Conservation (phyloP, 2,113 vertebrate species). For the Lophura nycthemera region DNA sequence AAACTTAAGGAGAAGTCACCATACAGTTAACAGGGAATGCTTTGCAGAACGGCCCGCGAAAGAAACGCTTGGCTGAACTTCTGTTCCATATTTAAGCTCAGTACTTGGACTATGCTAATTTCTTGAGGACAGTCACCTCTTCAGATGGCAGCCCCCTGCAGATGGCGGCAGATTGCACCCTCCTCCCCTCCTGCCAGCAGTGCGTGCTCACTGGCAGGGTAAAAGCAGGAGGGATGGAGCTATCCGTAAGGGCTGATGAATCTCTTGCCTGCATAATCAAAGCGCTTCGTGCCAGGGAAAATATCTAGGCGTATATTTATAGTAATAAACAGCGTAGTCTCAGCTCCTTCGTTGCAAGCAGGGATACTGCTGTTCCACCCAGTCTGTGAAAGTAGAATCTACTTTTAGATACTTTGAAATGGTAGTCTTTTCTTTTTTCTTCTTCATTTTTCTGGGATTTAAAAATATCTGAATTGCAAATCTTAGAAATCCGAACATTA, state of each 20-base stretch:
- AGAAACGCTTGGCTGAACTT: neutral
- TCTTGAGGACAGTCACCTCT: conserved; percentile 59
- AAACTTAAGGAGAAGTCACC: neutral
- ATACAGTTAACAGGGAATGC: neutral
- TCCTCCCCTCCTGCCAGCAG: conserved; percentile 52
- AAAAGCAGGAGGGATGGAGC: conserved; percentile 34
- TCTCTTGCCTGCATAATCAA: conserved; percentile 35
- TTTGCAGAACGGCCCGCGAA: neutral
- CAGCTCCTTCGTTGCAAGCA: neutral
- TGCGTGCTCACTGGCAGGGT: conserved; percentile 27
- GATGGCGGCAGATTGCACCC: conserved; percentile 70
- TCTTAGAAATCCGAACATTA: neutral
- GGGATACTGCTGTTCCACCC: conserved; percentile 19
- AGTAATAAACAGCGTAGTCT: neutral
- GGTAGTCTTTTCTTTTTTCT: neutral
- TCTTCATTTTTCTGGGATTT: neutral
- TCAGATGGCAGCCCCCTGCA: conserved; percentile 58
- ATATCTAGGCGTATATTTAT: conserved; percentile 57
- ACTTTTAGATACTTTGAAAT: conserved; percentile 43
- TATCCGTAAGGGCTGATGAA: conserved; percentile 23
- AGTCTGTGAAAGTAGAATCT: conserved; percentile 10
- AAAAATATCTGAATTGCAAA: conserved; percentile 19
- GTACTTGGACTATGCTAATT: conserved; percentile 24
- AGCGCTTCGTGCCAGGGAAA: conserved; percentile 39
- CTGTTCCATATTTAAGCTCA: neutral